These are phyloP conservation scores for Ormyrus rosae DNA, from an alignment of 2,888 invertebrate genomes.

Conservation along the genomic window DNA sequence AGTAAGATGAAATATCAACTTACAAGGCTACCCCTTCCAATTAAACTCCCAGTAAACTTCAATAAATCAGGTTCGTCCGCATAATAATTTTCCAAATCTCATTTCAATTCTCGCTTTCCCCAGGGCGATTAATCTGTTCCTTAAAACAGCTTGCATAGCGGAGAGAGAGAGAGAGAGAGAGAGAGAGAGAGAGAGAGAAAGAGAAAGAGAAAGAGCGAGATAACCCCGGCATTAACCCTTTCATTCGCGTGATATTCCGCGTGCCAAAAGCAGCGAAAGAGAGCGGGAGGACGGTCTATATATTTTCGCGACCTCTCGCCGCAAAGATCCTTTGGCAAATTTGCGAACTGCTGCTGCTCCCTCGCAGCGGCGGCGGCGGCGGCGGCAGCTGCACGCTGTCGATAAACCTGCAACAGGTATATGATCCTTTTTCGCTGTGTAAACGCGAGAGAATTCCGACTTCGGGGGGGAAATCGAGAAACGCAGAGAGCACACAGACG, in stretches of 20 bases:
- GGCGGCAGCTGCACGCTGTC: constrained; percentile 38
- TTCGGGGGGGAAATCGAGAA: not conserved
- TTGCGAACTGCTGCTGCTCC: constrained; percentile 23
- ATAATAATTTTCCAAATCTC: too few relatives aligned
- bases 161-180: too few relatives aligned
- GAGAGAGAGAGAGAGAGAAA: too few relatives aligned
- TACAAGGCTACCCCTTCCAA: too few relatives aligned
- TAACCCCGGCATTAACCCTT: not conserved
- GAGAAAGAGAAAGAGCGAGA: not conserved
- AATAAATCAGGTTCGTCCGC: too few relatives aligned
- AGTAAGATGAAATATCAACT: too few relatives aligned
- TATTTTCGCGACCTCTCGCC: not conserved
- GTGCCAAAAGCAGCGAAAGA: not conserved
- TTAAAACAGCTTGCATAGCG: too few relatives aligned
- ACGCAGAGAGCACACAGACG: not conserved
- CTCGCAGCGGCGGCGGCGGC: not conserved
- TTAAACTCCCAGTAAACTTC: too few relatives aligned
- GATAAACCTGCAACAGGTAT: constrained; percentile 57
- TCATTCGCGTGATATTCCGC: not conserved
- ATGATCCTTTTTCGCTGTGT: constrained; percentile 15
- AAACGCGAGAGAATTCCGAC: constrained; percentile 11
- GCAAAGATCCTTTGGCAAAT: constrained; percentile 36
- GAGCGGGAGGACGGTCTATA: not conserved
- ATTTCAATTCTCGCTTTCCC: too few relatives aligned
- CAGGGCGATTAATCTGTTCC: constrained; percentile 1